These are phyloP conservation scores for Aulostomus chinensis DNA, from an alignment of 2,797 vertebrate genomes.

Conservation along the genomic window DNA sequence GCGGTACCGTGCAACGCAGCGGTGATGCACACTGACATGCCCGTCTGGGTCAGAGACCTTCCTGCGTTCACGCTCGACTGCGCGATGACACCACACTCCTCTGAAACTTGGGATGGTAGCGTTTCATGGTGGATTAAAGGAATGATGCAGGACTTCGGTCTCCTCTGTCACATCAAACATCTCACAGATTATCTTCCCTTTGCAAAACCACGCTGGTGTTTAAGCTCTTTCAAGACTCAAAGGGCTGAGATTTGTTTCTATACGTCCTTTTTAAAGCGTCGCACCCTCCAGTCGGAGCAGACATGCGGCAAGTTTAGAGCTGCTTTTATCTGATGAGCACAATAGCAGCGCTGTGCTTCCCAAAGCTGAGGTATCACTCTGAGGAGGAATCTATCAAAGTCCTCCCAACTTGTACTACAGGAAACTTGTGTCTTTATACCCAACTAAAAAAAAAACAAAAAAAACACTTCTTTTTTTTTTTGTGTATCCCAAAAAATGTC, in stretches of 20 bases:
- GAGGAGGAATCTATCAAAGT: conserved; percentile 42
- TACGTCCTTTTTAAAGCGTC: conserved; percentile 31
- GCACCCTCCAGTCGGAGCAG: conserved; percentile 26
- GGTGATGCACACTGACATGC: too few relatives aligned
- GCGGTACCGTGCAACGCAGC: too few relatives aligned
- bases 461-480: background rate
- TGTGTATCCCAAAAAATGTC: conserved; percentile 8
- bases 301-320: conserved; percentile 57
- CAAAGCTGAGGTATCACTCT: conserved; percentile 49
- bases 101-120: too few relatives aligned
- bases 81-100: too few relatives aligned
- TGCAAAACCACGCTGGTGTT: conserved; percentile 19
- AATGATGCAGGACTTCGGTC: too few relatives aligned
- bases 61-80: too few relatives aligned
- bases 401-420: conserved; percentile 36
- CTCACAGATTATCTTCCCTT: conserved; percentile 22
- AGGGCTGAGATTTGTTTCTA: conserved; percentile 22
- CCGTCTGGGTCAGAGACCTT: too few relatives aligned
- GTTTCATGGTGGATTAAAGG: too few relatives aligned
- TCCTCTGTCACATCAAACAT: conserved; percentile 16
- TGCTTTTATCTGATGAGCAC: conserved; percentile 60
- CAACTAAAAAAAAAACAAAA: too few relatives aligned
- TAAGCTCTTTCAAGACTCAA: conserved; percentile 22
- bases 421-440: too few relatives aligned
- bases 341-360: conserved; percentile 60